Conservation (phyloP, 2,113 vertebrate genomes). For the Oriolus oriolus region DNA sequence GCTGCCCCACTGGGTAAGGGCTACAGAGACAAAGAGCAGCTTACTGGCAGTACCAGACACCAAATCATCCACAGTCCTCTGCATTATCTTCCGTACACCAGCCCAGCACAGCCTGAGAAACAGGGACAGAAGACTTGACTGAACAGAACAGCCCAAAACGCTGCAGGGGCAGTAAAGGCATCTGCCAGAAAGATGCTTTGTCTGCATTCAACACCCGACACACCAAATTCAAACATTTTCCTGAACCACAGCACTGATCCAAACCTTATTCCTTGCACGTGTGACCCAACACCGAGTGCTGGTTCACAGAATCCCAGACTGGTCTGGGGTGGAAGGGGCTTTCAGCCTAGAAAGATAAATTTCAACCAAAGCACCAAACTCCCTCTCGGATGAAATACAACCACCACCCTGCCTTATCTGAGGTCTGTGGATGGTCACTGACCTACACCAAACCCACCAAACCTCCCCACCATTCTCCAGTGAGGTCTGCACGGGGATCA, state of each 20-base stretch:
- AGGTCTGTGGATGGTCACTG: not conserved
- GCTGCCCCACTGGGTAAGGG: not conserved
- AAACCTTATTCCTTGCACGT: accelerated
- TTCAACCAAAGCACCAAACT: not conserved
- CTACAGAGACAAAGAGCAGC: not conserved
- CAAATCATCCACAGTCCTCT: not conserved
- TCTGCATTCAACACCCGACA: not conserved
- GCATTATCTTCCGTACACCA: not conserved
- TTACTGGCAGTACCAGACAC: not conserved
- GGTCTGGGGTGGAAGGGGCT: not conserved
- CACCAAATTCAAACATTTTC: accelerated
- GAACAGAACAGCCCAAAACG: not conserved
- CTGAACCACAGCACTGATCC: not conserved
- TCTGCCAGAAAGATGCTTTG: not conserved
- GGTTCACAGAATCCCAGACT: not conserved
- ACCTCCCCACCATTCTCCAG: accelerated
- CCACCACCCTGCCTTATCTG: accelerated
- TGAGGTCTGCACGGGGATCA: accelerated
- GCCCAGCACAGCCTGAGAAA: not conserved
- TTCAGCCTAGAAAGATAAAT: not conserved
- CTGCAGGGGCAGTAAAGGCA: not conserved
- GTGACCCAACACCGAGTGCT: accelerated
- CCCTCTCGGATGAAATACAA: not conserved
- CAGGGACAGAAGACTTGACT: not conserved
- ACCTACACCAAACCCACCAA: too few relatives aligned